Evolutionary conservation across 2,888 invertebrate species (phyloP), one percentile per base, ranked within the genome.

Genomic region (Tetheella fluctuosa): DNA sequence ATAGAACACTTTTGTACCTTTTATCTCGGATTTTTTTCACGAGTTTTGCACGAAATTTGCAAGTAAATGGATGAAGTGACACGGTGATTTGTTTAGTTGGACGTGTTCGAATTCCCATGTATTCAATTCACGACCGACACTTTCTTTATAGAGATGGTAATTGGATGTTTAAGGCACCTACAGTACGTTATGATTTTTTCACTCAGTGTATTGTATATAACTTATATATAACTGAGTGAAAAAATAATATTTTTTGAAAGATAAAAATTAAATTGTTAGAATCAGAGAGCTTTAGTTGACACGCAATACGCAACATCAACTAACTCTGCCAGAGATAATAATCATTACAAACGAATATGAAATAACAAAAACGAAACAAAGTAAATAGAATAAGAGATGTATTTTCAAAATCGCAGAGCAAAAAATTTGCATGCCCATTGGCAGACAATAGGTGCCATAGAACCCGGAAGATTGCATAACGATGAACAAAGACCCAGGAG

Each of bases 1-100:
- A 93, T 91, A 92, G 92, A 91, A 83, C 88, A 93, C 92, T 91
- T 92, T 92, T 90, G 91, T 90, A 89, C 91, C 90, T 91, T n/a
- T 91, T 92, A 92, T 89, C 90, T 91, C 83, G 85, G 76, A 74
- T 75, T 91, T 91, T n/a, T 91, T 91, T 90, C 87, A 84, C 83
- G 78, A 88, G 82, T 88, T 91, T 89, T 91, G 91, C 90, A 83
- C 86, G 87, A 92, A 92, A 93, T 92, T 92, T 93, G 93, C 93
- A 92, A 92, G 88, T 91, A 91, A 93, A 92, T 92, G 88, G 90
- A 80, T 85, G 81, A 76, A 84, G 85, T 89, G 91, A 91, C 90
- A 89, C 85, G 90, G 88, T 83, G 83, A 91, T 93, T 92, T 89
- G 90, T 93, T 82, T 85, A 76, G 82, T 82, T 81, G 80, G 85